These are phyloP conservation scores for Sebastes diaconus DNA, from an alignment of 2,797 vertebrate genomes.

Conservation along the genomic window DNA sequence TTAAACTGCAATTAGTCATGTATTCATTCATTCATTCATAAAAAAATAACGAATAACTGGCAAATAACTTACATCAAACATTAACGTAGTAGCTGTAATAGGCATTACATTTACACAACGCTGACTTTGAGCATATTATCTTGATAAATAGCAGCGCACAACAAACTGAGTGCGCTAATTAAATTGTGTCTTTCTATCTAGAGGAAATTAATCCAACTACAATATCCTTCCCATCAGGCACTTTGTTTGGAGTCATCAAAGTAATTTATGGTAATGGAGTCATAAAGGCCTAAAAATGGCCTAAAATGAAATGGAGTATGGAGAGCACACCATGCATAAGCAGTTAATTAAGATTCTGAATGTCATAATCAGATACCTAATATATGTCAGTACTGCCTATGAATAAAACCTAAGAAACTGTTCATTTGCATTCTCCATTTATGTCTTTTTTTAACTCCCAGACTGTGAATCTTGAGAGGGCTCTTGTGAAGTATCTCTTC, in stretches of 20 bases:
- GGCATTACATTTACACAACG: slow-evolving; percentile 32
- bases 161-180: slow-evolving; percentile 29
- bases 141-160: slow-evolving; percentile 29
- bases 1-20: slow-evolving; percentile 35
- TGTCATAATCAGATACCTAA: slow-evolving; percentile 22
- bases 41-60: slow-evolving; percentile 31
- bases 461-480: background rate
- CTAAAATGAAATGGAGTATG: slow-evolving; percentile 39
- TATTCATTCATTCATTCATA: slow-evolving; percentile 34
- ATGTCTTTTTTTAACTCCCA: background rate
- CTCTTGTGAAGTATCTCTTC: background rate
- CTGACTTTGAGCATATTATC: slow-evolving; percentile 5
- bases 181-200: slow-evolving; percentile 36
- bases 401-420: slow-evolving; percentile 50
- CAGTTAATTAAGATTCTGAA: slow-evolving; percentile 34
- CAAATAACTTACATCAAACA: slow-evolving; percentile 56
- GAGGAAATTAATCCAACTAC: slow-evolving; percentile 51
- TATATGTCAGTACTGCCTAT: slow-evolving; percentile 11
- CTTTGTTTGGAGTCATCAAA: slow-evolving; percentile 66
- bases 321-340: slow-evolving; percentile 41
- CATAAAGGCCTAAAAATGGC: slow-evolving; percentile 47
- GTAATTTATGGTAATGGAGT: slow-evolving; percentile 76
- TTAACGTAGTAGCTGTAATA: slow-evolving; percentile 8
- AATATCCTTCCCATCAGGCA: slow-evolving; percentile 54
- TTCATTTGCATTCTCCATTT: slow-evolving; percentile 20